phyloP scores from a whole-genome alignment of 2,113 vertebrate species.

The Diphyllodes magnificus region DNA sequence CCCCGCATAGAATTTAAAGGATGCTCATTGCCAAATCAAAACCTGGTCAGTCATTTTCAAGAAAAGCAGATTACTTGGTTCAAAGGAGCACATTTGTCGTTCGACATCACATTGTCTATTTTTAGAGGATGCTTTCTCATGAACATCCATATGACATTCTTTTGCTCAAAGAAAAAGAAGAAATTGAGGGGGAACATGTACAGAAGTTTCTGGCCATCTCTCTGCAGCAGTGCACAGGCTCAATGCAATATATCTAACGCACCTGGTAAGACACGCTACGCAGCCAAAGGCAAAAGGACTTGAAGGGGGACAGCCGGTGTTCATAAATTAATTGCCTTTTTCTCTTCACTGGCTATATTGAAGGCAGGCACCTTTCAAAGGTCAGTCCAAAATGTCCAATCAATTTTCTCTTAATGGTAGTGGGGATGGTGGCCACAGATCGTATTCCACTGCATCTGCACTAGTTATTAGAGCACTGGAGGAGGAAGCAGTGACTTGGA shows the following conservation, averaged over 20 bases:
- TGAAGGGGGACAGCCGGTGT: not conserved
- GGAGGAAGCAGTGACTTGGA: not conserved
- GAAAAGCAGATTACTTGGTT: not conserved
- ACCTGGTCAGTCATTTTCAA: not conserved
- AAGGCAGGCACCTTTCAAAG: not conserved
- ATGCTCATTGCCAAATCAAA: not conserved
- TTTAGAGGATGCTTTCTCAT: not conserved
- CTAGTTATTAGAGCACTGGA: not conserved
- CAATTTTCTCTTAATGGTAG: not conserved
- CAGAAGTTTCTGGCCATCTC: not conserved
- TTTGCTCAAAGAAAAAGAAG: not conserved
- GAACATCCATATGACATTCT: not conserved
- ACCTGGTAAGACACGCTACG: fast-evolving
- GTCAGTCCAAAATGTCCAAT: not conserved
- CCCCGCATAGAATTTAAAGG: not conserved
- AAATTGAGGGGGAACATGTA: not conserved
- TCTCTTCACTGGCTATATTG: not conserved
- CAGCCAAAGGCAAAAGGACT: not conserved
- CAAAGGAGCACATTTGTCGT: not conserved
- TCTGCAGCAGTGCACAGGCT: not conserved
- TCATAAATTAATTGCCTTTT: not conserved
- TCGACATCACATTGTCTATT: not conserved
- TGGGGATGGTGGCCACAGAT: not conserved
- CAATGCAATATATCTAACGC: not conserved
- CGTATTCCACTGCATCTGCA: not conserved